Conservation (phyloP, 2,113 vertebrate species). For the Perognathus longimembris region DNA sequence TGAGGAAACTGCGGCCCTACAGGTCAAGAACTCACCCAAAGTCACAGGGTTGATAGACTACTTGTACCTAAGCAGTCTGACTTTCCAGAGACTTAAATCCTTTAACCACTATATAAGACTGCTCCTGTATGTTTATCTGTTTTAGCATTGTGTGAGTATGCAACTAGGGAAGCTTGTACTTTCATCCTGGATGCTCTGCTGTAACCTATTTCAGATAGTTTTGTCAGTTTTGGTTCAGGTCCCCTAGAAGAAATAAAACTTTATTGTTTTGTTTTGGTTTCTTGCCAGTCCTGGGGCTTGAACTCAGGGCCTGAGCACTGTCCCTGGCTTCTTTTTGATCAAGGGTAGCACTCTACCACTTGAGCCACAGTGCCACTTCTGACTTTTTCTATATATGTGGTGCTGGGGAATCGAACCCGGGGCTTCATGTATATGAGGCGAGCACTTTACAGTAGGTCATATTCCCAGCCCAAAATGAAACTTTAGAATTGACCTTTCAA, state of each 20-base stretch:
- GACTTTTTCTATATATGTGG: too few relatives aligned
- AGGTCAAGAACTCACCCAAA: background rate
- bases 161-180: background rate
- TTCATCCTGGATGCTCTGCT: background rate
- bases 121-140: background rate
- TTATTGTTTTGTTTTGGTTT: too few relatives aligned
- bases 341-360: too few relatives aligned
- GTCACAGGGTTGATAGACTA: background rate
- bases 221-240: background rate
- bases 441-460: too few relatives aligned
- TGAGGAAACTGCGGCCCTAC: background rate
- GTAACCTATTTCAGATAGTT: background rate
- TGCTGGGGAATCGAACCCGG: too few relatives aligned
- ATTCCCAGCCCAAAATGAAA: background rate
- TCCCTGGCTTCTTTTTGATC: too few relatives aligned
- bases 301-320: too few relatives aligned
- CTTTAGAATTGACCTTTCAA: background rate
- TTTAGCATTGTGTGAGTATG: background rate
- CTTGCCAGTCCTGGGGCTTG: too few relatives aligned
- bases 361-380: too few relatives aligned
- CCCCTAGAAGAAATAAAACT: background rate
- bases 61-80: conserved; percentile 5
- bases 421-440: too few relatives aligned
- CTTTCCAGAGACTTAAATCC: background rate
- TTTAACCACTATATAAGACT: background rate